These are phyloP conservation scores for Carlito syrichta DNA, from an alignment of 2,113 vertebrate genomes.

Conservation along the genomic window DNA sequence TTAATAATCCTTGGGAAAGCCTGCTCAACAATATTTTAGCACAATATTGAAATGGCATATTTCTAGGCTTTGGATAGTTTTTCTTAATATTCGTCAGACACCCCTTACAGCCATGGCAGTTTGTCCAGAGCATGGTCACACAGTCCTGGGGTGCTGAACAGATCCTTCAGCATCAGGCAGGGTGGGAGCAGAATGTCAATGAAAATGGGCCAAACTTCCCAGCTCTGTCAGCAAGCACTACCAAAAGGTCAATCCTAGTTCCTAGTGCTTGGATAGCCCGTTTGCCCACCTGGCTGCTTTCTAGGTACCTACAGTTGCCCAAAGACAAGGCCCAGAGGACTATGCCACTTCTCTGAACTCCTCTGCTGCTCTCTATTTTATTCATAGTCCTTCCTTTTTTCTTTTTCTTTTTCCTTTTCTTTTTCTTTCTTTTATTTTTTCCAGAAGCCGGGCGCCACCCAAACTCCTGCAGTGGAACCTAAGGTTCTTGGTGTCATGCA, in stretches of 20 bases:
- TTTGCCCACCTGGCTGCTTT: background rate
- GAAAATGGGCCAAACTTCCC: background rate
- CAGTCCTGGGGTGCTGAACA: background rate
- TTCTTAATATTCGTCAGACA: background rate
- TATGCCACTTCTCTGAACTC: background rate
- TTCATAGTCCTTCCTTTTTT: background rate
- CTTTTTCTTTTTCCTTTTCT: no score
- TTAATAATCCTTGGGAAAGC: background rate
- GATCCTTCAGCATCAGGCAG: background rate
- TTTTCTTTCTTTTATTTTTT: no score
- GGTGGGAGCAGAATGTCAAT: background rate
- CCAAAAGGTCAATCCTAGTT: background rate
- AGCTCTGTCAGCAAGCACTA: background rate
- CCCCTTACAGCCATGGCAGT: background rate
- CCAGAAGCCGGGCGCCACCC: accelerated
- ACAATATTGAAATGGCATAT: background rate
- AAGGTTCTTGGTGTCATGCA: background rate
- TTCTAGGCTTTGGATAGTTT: background rate
- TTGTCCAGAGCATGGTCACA: background rate
- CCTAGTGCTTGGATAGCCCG: background rate
- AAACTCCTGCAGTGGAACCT: background rate
- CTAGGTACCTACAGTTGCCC: background rate
- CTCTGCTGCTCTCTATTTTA: background rate
- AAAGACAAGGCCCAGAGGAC: background rate
- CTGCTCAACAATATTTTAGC: background rate